Conservation (phyloP, 2,888 invertebrate species). For the Hydroisotoma schaefferi region DNA sequence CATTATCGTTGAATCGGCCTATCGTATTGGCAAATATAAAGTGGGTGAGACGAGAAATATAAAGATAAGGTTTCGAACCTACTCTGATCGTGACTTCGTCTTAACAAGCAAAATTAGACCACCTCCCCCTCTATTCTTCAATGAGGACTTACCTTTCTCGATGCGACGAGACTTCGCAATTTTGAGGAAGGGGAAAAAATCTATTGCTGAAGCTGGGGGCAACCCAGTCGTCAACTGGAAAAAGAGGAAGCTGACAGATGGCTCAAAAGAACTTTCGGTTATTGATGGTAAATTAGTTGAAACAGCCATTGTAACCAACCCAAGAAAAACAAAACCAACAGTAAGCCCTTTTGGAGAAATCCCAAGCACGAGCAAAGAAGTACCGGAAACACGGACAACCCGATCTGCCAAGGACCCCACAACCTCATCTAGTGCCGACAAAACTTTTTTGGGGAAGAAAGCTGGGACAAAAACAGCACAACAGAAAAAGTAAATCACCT, state of each 20-base stretch:
- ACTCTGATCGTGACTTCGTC: not conserved
- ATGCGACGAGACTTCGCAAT: too few species aligned
- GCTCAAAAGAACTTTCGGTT: not conserved
- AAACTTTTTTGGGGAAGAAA: too few species aligned
- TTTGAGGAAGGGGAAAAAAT: not conserved
- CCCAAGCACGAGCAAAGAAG: too few species aligned
- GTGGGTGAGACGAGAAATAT: not conserved
- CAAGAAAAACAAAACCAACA: not conserved
- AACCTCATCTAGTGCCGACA: too few species aligned
- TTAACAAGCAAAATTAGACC: not conserved
- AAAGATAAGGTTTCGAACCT: not conserved
- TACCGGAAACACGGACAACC: too few species aligned
- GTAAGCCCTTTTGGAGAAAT: too few species aligned
- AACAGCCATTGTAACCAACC: not conserved
- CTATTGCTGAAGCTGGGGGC: not conserved
- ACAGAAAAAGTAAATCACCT: too few species aligned
- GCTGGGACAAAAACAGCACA: too few species aligned
- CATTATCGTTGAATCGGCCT: not conserved
- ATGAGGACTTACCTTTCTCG: not conserved
- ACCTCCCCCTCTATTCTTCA: not conserved
- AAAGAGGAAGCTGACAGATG: not conserved
- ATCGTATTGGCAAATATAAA: not conserved
- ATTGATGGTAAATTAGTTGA: not conserved
- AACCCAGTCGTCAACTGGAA: not conserved
- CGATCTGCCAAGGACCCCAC: too few species aligned